These are phyloP conservation scores for Tragelaphus buxtoni DNA, from an alignment of 2,113 vertebrate species.

Conservation along the genomic window DNA sequence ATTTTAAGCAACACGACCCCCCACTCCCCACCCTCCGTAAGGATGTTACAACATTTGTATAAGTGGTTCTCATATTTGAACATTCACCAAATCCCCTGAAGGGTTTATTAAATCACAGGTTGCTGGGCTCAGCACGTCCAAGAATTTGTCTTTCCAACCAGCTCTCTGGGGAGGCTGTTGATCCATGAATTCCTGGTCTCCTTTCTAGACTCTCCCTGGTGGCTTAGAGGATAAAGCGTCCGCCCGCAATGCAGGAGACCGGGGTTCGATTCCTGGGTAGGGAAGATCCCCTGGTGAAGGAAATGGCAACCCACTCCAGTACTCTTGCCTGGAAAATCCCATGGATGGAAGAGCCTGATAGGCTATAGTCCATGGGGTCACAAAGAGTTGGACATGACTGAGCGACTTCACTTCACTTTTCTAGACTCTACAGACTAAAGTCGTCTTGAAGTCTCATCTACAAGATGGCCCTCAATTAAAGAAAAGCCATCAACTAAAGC, in stretches of 20 bases:
- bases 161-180: not conserved
- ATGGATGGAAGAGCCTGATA: no score
- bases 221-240: no score
- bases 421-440: not conserved
- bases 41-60: not conserved
- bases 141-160: not conserved
- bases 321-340: no score
- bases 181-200: not conserved
- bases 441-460: not conserved
- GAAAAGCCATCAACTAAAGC: not conserved
- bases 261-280: no score
- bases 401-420: not conserved
- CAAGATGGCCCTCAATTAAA: not conserved
- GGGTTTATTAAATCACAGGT: not conserved
- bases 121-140: not conserved
- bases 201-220: not conserved
- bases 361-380: no score
- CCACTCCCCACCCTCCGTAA: rapidly evolving
- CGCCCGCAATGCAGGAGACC: no score
- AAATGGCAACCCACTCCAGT: no score
- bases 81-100: not conserved
- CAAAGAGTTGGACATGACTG: no score
- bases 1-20: not conserved
- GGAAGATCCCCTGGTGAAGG: no score
- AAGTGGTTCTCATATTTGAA: not conserved